These are phyloP conservation scores for Cyclophora punctaria DNA, from an alignment of 2,888 invertebrate genomes.

Conservation along the genomic window DNA sequence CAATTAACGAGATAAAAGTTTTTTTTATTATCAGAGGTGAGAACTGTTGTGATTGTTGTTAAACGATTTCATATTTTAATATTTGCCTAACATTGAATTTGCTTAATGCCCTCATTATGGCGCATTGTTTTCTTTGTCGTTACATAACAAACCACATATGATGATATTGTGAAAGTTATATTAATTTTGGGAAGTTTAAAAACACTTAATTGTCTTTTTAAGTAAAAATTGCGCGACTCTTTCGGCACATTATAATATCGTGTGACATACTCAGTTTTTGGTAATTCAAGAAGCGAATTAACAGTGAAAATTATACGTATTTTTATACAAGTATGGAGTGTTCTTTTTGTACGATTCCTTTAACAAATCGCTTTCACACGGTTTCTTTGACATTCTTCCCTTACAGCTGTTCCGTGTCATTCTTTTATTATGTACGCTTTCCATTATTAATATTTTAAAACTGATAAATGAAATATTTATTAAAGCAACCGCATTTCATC, in stretches of 20 bases:
- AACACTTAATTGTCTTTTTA: constrained; percentile 34
- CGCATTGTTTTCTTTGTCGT: constrained; percentile 34
- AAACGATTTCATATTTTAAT: no score
- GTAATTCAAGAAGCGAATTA: constrained; percentile 23
- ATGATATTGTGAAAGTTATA: constrained; percentile 46
- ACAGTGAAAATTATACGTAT: constrained; percentile 22
- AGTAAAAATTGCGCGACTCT: constrained; percentile 28
- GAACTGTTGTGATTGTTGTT: no score
- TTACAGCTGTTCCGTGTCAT: background rate
- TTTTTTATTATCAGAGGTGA: no score
- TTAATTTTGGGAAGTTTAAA: constrained; percentile 23
- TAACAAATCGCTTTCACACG: constrained; percentile 40
- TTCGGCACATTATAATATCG: constrained; percentile 21
- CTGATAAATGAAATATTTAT: background rate
- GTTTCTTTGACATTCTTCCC: constrained; percentile 31
- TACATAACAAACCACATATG: constrained; percentile 48
- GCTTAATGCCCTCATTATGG: background rate
- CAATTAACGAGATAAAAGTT: no score
- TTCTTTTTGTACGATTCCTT: constrained; percentile 19
- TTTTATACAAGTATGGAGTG: constrained; percentile 7
- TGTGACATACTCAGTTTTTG: constrained; percentile 26
- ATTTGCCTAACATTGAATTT: no score
- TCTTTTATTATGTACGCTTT: background rate
- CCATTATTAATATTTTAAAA: background rate
- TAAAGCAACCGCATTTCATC: no score